These are phyloP conservation scores for Fragum sueziense DNA, from an alignment of 2,888 invertebrate species.

Conservation along the genomic window DNA sequence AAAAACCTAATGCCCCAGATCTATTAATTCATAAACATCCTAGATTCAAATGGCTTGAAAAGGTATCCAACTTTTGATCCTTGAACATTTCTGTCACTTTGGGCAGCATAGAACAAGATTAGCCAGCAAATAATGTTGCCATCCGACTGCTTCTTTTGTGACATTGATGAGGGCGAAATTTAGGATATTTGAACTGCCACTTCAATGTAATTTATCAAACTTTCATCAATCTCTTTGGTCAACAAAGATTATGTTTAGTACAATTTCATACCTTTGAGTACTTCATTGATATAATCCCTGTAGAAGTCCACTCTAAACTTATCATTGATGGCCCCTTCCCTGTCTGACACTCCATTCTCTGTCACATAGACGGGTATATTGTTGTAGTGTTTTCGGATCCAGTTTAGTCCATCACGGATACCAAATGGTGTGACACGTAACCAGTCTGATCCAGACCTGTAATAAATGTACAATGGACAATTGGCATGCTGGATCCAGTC, in stretches of 20 bases:
- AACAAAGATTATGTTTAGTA: neutral
- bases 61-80: no score
- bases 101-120: no score
- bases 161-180: no score
- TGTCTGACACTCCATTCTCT: conserved; percentile 71
- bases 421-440: conserved; percentile 57
- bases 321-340: conserved; percentile 61
- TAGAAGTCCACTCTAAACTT: conserved; percentile 63
- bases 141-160: neutral
- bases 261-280: conserved; percentile 69
- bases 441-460: conserved; percentile 53
- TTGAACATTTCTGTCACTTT: no score
- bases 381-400: conserved; percentile 62
- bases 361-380: conserved; percentile 65
- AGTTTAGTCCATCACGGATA: conserved; percentile 62
- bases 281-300: conserved; percentile 69
- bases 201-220: neutral
- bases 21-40: no score
- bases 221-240: no score
- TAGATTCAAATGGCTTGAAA: no score
- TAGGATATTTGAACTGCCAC: neutral
- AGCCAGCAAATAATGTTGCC: no score
- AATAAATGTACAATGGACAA: no score
- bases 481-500: no score
- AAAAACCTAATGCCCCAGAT: no score